Evolutionary conservation across 2,797 vertebrate species (phyloP), one percentile per base, ranked within the genome.

Genomic region (Chiloscyllium punctatum): DNA sequence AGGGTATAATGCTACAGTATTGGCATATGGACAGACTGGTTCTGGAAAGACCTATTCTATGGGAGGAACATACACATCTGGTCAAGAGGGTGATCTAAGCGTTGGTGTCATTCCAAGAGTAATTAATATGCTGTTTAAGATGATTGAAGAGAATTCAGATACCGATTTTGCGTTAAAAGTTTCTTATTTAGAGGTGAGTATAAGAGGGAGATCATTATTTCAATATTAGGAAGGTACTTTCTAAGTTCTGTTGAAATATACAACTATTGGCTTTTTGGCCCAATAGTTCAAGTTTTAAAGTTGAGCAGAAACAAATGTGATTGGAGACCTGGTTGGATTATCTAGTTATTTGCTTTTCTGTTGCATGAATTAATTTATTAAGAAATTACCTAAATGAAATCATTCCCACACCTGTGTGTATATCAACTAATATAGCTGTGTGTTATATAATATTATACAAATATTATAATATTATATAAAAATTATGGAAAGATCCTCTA

Each of bases 11-110:
- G 98, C 99, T 68, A 99, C 99, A 0, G 98, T 99, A 91, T 96
- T 99, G 95, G 99, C 99, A 3, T 99, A 99, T 0, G 99, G 99
- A 42, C 99, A 99, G 97, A 99, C 99, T 0, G 99, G 99, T 1
- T 99, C 99, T 48, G 99, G 99, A 68, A 99, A 99, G 96, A 99
- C 99, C 0, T 99, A 98, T 96, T 99, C 99, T 0, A 99, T 99
- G 99, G 99, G 99, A 96, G 98, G 99, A 82, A 97, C 99, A 0
- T 99, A 99, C 96, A 99, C 98, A 2, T 98, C 98, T 1, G 98
- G 97, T 30, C 98, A 99, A 96, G 98, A 99, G 96, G 97, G 98
- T 0, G 98, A 99, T 71, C 97, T 98, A 7, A 97, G 97, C 0
- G 98, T 99, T 15, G 99, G 99, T 0, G 98, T 99, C 86, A 99